Evolutionary conservation across 37 sponge, comb jelly and placozoan species (phyloP), one percentile per base, ranked within the genome.

Genomic region (Cladorhizidae sp.): DNA sequence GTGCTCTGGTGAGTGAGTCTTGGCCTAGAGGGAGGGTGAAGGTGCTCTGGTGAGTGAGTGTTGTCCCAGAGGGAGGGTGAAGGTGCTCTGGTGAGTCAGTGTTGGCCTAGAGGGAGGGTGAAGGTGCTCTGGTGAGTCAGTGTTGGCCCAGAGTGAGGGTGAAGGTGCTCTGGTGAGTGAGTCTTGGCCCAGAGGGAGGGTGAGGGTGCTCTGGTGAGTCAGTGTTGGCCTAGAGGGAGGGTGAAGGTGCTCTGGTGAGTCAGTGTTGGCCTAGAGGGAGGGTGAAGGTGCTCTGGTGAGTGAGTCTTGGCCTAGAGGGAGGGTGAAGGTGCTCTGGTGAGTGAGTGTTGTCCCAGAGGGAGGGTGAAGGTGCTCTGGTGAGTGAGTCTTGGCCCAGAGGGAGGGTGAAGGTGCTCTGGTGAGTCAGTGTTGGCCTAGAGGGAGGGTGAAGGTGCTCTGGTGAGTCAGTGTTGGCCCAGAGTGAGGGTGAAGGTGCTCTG

Each of bases 41-140:
- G 82, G 72, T 28, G 82, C 73, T 2, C 25, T 81, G 62, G 93
- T 92, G 68, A 70, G 89, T 77, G 74, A 31, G 84, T 88, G 14
- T 64, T 98, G 59, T 37, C 32, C 15, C 43, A 63, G 21, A 42
- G 49, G 18, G 85, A 67, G 40, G 33, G 21, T 9, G 64, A 81
- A 15, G 82, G 72, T 28, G 82, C 73, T 2, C 25, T 81, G 62
- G 93, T 92, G 68, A 70, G 89, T 77, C n/a, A 31, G 84, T 88
- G 14, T 64, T 98, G 59, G 25, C 32, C 15, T 35, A 63, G 21
- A 42, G 49, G 18, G 85, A 67, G 40, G 33, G 21, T 9, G 64
- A 81, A 15, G 82, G 72, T 28, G 82, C 73, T 2, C 25, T 81
- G 62, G 93, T 92, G 68, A 70, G 89, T 77, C n/a, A 31, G 84